Conservation (phyloP, 2,888 invertebrate genomes). For the Steinernema hermaphroditum region DNA sequence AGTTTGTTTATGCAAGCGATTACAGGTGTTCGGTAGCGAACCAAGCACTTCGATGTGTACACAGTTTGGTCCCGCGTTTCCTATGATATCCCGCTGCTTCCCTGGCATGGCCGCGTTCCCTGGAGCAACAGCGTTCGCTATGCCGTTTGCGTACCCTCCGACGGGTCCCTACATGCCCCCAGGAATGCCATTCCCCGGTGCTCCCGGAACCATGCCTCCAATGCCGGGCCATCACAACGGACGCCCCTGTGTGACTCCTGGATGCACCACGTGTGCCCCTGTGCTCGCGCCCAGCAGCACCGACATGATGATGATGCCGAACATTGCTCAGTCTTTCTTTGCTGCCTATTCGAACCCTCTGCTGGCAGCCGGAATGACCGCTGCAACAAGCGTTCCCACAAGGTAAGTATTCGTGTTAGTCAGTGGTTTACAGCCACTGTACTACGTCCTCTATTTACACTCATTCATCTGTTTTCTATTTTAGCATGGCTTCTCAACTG, state of each 20-base stretch:
- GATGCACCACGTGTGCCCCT: constrained; percentile 4
- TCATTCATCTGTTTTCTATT: too few species aligned
- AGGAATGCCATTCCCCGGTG: neutral
- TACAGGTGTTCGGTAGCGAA: constrained; percentile 22
- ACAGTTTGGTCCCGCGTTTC: constrained; percentile 19
- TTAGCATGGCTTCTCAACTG: constrained; percentile 26
- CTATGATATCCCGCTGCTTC: constrained; percentile 19
- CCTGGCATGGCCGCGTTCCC: constrained; percentile 18
- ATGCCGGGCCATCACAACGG: constrained; percentile 26
- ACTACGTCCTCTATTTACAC: neutral
- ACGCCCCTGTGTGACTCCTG: constrained; percentile 16
- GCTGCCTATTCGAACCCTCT: constrained; percentile 21
- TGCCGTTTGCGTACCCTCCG: constrained; percentile 17
- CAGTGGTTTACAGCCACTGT: neutral
- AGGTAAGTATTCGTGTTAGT: neutral
- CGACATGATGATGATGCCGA: constrained; percentile 27
- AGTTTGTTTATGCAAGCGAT: neutral
- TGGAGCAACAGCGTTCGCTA: neutral
- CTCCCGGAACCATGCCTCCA: neutral
- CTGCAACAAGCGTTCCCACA: neutral
- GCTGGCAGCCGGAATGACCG: constrained; percentile 16
- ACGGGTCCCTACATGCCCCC: constrained; percentile 18
- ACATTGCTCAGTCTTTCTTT: constrained; percentile 16
- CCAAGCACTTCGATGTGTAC: constrained; percentile 22
- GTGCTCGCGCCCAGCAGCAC: neutral